Evolutionary conservation across 2,113 vertebrate species (phyloP).

Genomic region (Solea senegalensis): DNA sequence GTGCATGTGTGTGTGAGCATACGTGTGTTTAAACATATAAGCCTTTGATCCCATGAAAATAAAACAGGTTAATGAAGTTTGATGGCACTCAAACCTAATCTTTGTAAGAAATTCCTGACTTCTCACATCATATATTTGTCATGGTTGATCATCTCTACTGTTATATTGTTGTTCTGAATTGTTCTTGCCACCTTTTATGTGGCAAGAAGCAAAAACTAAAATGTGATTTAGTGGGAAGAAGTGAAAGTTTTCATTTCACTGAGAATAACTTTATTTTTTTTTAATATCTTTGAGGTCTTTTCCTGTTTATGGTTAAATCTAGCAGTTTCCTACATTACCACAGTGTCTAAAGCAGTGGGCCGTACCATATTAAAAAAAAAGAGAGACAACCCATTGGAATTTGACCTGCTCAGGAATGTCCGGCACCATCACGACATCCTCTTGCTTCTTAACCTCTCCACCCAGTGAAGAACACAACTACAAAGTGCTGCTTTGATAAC

Average conservation of each 20-base stretch:
- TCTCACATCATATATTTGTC: conserved; percentile 22
- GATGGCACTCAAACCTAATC: conserved; percentile 1
- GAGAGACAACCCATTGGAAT: conserved; percentile 51
- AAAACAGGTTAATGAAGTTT: conserved; percentile 30
- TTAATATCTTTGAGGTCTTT: neutral
- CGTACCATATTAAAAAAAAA: conserved; percentile 20
- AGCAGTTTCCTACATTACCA: neutral
- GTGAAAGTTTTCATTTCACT: conserved; percentile 7
- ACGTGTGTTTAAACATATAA: too few relatives aligned
- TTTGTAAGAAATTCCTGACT: conserved; percentile 4
- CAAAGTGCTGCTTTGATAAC: conserved; percentile 83
- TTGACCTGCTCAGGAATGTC: conserved; percentile 71
- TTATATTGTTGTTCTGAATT: conserved; percentile 42
- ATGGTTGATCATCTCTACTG: conserved; percentile 11
- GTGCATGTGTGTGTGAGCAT: too few relatives aligned
- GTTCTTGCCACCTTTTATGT: conserved; percentile 47
- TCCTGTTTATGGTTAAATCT: neutral
- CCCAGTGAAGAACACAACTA: conserved; percentile 65
- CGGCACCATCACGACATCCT: conserved; percentile 64
- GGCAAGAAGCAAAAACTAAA: neutral
- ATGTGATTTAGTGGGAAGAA: conserved; percentile 9
- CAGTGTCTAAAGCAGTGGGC: conserved; percentile 6
- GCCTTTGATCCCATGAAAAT: conserved; percentile 33
- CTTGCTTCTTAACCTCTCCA: conserved; percentile 60
- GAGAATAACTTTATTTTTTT: too few relatives aligned